These are phyloP conservation scores for Phaonia tiefii DNA, from an alignment of 2,888 invertebrate species.

Conservation along the genomic window DNA sequence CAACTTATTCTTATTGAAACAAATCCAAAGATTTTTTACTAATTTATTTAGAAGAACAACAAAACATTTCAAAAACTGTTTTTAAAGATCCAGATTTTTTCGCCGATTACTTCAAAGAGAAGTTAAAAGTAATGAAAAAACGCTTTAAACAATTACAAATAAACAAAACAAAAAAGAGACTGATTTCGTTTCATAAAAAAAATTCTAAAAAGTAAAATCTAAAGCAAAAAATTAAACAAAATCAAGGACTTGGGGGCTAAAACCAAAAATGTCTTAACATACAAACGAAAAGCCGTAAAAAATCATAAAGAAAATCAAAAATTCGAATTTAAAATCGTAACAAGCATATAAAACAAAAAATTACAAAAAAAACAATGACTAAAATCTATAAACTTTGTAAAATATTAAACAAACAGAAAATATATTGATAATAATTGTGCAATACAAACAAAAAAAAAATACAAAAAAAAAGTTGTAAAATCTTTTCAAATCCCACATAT, in stretches of 20 bases:
- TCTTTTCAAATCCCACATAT: neutral
- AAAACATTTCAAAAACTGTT: conserved; percentile 71
- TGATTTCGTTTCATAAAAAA: conserved; percentile 78
- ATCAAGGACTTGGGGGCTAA: conserved; percentile 20
- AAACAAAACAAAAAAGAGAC: conserved; percentile 74
- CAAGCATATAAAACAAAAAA: conserved; percentile 47
- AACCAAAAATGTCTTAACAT: conserved; percentile 16
- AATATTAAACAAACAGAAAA: conserved; percentile 22
- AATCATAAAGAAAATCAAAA: conserved; percentile 74
- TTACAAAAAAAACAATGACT: conserved; percentile 35
- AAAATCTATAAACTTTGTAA: conserved; percentile 48
- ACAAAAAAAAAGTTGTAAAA: conserved; percentile 24
- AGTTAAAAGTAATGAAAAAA: conserved; percentile 63
- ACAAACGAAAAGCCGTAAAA: neutral
- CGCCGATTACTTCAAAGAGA: conserved; percentile 58
- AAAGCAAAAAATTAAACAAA: conserved; percentile 43
- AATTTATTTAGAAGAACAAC: conserved; percentile 59
- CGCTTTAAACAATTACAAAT: conserved; percentile 61
- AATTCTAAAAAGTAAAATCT: conserved; percentile 60
- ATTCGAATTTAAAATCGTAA: conserved; percentile 75
- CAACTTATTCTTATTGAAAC: conserved; percentile 73
- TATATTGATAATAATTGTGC: conserved; percentile 55
- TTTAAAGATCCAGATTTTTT: conserved; percentile 35
- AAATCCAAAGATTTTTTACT: conserved; percentile 79
- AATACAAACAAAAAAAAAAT: conserved; percentile 51